phyloP scores from a whole-genome alignment of 1,140 invertebrate genomes.

The Polypedilum pembai region DNA sequence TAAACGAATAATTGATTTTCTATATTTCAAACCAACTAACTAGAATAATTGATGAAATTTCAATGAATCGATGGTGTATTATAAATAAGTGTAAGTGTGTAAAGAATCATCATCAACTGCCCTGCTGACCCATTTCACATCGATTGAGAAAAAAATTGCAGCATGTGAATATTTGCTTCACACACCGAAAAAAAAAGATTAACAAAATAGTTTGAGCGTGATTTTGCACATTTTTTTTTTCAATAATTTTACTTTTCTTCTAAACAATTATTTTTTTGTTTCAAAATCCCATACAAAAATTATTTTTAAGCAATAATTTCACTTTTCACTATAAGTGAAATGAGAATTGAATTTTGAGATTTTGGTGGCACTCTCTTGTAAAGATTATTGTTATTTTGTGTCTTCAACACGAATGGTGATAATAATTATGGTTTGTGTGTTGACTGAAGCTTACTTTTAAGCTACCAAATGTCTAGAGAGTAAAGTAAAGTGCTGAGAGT shows the following conservation, averaged over 20 bases:
- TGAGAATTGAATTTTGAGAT: not conserved
- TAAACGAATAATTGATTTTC: no score
- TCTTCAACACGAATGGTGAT: no score
- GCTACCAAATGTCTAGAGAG: not conserved
- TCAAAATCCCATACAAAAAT: no score
- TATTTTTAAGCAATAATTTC: not conserved
- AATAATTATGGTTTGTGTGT: no score
- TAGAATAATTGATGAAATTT: not conserved
- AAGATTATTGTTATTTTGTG: not conserved
- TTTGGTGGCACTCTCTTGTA: not conserved
- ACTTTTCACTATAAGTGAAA: not conserved
- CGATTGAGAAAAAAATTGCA: not conserved
- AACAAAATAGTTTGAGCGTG: not conserved
- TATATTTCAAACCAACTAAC: no score
- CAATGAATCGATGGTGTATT: not conserved
- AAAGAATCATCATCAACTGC: not conserved
- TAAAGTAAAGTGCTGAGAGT: not conserved
- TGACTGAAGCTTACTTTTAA: no score
- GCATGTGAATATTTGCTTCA: not conserved
- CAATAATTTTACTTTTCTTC: not conserved
- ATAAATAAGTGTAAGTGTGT: no score
- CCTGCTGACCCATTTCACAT: constrained; percentile 8
- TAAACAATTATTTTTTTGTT: not conserved
- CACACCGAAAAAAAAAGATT: no score
- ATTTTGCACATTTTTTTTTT: not conserved